Conservation (phyloP, 1,140 invertebrate species). For the Drosophila tristis region DNA sequence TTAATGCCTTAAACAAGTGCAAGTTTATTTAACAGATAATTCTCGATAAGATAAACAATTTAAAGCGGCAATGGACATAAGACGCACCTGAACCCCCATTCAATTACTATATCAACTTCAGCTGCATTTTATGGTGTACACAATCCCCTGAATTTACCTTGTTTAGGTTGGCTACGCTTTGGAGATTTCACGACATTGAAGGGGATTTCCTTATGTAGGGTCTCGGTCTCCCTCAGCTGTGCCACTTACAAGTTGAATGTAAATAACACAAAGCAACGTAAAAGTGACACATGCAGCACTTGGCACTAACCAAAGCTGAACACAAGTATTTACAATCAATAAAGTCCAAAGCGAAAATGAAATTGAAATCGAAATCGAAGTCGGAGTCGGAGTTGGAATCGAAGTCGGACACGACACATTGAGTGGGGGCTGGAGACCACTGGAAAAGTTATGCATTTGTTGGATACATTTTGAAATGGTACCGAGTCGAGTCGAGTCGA, state of each 20-base stretch:
- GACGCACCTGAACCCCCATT: not conserved
- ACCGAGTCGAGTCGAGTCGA: not conserved
- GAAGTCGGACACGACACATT: not conserved
- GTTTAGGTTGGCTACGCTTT: conserved; percentile 10
- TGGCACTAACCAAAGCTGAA: conserved; percentile 34
- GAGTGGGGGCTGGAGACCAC: conserved; percentile 41
- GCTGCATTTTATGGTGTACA: not conserved
- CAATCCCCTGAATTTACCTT: conserved; percentile 1
- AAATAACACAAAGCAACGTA: conserved; percentile 21
- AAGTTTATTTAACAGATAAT: no score
- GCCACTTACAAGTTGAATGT: not conserved
- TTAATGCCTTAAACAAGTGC: no score
- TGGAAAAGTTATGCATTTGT: conserved; percentile 40
- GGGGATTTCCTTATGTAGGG: conserved; percentile 26
- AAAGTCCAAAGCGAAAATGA: conserved; percentile 34
- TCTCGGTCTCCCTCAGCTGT: not conserved
- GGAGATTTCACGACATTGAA: conserved; percentile 32
- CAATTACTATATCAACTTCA: not conserved
- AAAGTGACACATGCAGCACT: conserved; percentile 56
- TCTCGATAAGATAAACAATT: not conserved
- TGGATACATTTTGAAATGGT: conserved; percentile 51
- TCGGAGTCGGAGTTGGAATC: not conserved
- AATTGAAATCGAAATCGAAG: not conserved
- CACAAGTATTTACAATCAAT: conserved; percentile 62
- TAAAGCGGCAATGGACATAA: not conserved